Evolutionary conservation across 2,113 vertebrate genomes (phyloP).

Genomic region (Tiliqua scincoides): DNA sequence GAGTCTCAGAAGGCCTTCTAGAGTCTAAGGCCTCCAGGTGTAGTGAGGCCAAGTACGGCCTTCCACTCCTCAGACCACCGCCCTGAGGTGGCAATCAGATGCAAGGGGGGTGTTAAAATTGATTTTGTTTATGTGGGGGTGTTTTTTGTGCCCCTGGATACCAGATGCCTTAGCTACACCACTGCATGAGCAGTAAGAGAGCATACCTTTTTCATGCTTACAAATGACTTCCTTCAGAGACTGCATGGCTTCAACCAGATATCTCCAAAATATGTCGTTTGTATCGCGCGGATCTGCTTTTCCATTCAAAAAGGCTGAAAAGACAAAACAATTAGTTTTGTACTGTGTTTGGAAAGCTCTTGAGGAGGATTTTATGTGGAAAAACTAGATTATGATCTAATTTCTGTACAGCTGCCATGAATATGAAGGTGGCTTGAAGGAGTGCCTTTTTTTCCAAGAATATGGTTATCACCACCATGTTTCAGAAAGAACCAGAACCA

Average conservation of each 20-base stretch:
- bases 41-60: no score
- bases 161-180: no score
- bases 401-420: slow-evolving; percentile 6
- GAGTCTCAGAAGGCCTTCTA: no score
- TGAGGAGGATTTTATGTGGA: slow-evolving; percentile 49
- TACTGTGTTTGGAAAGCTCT: neutral
- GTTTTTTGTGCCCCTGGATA: no score
- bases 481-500: neutral
- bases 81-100: no score
- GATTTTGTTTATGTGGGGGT: no score
- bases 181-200: neutral
- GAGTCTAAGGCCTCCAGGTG: no score
- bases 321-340: fast-evolving
- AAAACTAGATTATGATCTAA: slow-evolving; percentile 39
- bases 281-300: neutral
- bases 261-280: neutral
- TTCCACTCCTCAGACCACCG: no score
- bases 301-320: neutral
- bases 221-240: neutral
- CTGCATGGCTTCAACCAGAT: neutral
- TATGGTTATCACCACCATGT: neutral
- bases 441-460: slow-evolving; percentile 17
- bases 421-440: slow-evolving; percentile 5
- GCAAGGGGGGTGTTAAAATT: no score
- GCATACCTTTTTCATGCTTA: neutral